Percentiles rank a stretch among this genome's conserved stretches.
These are phyloP conservation scores for Peucedramus taeniatus DNA, from an alignment of 2,113 vertebrate genomes.

Conservation along the genomic window DNA sequence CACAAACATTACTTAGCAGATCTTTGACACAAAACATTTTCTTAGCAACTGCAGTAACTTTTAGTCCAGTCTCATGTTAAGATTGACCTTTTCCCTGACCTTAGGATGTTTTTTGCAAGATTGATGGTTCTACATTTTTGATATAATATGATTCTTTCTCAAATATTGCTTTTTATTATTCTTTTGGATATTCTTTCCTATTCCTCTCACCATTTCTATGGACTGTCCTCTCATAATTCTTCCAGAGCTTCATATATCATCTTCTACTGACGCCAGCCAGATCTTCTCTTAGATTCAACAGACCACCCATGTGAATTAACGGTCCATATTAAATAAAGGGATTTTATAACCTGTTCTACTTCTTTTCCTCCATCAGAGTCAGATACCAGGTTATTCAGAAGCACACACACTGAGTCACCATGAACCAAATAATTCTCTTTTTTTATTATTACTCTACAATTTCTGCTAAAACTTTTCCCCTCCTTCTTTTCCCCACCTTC, in stretches of 20 bases:
- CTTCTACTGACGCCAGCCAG: neutral
- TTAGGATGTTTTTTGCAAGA: neutral
- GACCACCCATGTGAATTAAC: neutral
- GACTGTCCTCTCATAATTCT: fast-evolving
- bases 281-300: neutral
- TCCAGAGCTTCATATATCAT: neutral
- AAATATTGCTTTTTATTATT: neutral
- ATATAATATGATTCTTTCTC: neutral
- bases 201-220: neutral
- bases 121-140: neutral
- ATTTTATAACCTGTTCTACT: neutral
- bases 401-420: neutral
- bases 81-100: neutral
- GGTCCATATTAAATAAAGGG: neutral
- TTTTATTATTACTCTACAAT: neutral
- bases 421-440: neutral
- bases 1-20: neutral
- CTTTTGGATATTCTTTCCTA: neutral
- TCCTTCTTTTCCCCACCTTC: fast-evolving
- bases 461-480: neutral
- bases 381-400: neutral
- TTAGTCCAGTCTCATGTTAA: neutral
- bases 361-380: neutral
- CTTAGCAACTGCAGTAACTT: neutral
- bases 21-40: neutral